Percentiles rank a stretch among this genome's conserved stretches.
Evolutionary conservation across 2,797 vertebrate species (phyloP).

Genomic region (Sebastes kiyomatsui): DNA sequence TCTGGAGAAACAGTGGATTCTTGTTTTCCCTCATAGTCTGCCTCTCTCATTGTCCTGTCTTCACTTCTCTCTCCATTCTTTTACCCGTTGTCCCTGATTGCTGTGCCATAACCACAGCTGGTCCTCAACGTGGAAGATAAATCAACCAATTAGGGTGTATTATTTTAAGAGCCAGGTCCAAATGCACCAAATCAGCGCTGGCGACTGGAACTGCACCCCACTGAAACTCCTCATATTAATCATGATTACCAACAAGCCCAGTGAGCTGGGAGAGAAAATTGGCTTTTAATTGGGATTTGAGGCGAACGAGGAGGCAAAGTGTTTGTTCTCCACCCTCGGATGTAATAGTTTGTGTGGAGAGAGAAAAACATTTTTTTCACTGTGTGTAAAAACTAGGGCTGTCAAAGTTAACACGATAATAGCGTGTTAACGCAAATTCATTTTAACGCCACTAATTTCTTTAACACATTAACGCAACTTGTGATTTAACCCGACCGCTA

Average conservation of each 20-base stretch:
- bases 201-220: conserved; percentile 33
- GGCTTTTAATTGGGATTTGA: conserved; percentile 69
- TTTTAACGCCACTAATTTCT: too few species aligned
- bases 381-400: neutral
- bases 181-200: conserved; percentile 59
- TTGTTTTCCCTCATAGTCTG: neutral
- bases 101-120: conserved; percentile 70
- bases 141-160: conserved; percentile 72
- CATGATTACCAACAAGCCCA: conserved; percentile 68
- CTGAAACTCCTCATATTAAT: conserved; percentile 68
- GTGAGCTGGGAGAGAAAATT: conserved; percentile 56
- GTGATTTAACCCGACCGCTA: accelerated
- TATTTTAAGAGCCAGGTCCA: conserved; percentile 72
- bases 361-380: neutral
- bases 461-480: too few species aligned
- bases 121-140: conserved; percentile 67
- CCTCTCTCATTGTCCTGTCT: neutral
- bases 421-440: too few species aligned
- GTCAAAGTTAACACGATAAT: too few species aligned
- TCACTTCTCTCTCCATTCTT: conserved; percentile 2
- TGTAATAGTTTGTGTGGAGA: neutral
- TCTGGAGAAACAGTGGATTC: neutral
- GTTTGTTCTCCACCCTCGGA: conserved; percentile 31
- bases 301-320: neutral
- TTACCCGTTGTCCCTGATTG: conserved; percentile 36